Evolutionary conservation across 2,888 invertebrate species (phyloP).

Genomic region (Siphonodentalium dalli): DNA sequence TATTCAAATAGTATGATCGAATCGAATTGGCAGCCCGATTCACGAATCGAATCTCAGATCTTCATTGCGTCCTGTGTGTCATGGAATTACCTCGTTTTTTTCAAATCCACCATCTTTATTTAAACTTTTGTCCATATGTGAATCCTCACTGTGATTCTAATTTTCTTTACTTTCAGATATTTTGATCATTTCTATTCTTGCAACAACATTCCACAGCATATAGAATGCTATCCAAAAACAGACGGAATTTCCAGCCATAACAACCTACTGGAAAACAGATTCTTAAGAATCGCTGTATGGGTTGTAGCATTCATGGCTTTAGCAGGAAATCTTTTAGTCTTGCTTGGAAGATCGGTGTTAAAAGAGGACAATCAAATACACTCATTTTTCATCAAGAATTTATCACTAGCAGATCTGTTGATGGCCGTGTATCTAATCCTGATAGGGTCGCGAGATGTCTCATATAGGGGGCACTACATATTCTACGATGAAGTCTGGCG

Average conservation of each 20-base stretch:
- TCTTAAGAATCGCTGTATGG: constrained; percentile 69
- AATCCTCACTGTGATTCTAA: not conserved
- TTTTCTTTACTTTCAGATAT: constrained; percentile 27
- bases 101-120: not conserved
- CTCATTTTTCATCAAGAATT: constrained; percentile 71
- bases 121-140: not conserved
- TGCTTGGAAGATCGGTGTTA: constrained; percentile 67
- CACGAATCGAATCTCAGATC: too few relatives aligned
- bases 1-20: too few relatives aligned
- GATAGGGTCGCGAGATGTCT: constrained; percentile 70
- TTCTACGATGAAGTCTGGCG: constrained; percentile 71
- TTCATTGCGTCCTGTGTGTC: too few relatives aligned
- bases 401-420: constrained; percentile 72
- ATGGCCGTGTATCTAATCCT: constrained; percentile 73
- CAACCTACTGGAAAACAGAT: constrained; percentile 33
- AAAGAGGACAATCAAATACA: constrained; percentile 37
- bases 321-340: constrained; percentile 70
- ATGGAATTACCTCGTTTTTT: too few relatives aligned
- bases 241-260: constrained; percentile 39
- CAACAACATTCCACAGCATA: constrained; percentile 26
- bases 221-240: constrained; percentile 31
- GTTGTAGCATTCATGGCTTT: constrained; percentile 71
- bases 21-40: too few relatives aligned
- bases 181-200: constrained; percentile 40
- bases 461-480: constrained; percentile 70